Percentiles rank a stretch among this genome's conserved stretches.
Conservation (phyloP, 2,888 invertebrate genomes). For the Lumbricus terrestris region DNA sequence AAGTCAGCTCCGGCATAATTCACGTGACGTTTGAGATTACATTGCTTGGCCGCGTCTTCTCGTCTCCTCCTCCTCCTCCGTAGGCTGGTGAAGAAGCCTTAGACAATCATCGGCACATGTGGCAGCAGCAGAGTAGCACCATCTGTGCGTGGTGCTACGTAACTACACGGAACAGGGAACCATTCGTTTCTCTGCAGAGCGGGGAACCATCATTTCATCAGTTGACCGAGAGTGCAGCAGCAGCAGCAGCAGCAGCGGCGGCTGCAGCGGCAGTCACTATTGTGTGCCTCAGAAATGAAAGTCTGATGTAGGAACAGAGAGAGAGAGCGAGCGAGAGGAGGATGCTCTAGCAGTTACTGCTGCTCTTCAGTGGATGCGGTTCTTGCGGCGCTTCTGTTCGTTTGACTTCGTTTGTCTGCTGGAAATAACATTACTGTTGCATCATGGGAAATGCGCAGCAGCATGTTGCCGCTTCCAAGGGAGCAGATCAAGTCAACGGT, state of each 20-base stretch:
- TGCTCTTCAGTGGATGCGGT: neutral
- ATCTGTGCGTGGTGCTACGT: neutral
- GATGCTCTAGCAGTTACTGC: neutral
- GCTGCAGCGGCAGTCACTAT: neutral
- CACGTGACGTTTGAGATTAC: neutral
- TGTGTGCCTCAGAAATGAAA: neutral
- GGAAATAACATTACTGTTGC: neutral
- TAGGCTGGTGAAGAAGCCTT: neutral
- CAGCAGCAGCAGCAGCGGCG: neutral
- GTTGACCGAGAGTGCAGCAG: neutral
- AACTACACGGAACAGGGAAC: neutral
- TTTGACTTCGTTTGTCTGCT: neutral
- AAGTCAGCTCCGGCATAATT: neutral
- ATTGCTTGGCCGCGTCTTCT: neutral
- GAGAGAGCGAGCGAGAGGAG: neutral
- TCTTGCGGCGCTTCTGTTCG: neutral
- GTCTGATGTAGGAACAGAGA: neutral
- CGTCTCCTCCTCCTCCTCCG: neutral
- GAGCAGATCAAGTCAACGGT: neutral
- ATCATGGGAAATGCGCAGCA: conserved; percentile 3
- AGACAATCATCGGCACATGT: neutral
- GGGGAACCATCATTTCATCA: neutral
- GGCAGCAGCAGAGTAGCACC: neutral
- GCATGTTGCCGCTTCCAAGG: neutral
- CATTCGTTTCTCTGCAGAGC: neutral